Base-by-base conservation (phyloP, 1,140 invertebrate genomes). In the Trichonephila clavata region DNA sequence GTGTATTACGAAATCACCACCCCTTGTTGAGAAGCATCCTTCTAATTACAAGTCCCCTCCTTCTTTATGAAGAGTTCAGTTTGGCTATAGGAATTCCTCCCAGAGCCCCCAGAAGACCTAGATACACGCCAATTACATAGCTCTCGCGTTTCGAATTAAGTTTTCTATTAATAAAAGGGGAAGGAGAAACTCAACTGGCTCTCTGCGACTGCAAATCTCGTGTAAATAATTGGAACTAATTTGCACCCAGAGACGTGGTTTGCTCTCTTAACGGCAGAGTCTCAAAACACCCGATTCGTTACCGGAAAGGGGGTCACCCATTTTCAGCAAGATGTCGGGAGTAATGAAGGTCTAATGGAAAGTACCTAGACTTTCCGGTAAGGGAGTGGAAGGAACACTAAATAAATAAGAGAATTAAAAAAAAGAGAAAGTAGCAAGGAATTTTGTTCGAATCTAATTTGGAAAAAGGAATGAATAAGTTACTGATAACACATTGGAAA, bases 201-300 rank as follows among this genome's bases (percentile, higher is more conserved):
- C 84, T 59, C 63, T 57, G n/a, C 10, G 27, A 80, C 14, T 71
- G 57, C 39, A 90, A 77, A 81, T 68, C 87, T 81, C 90, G 60
- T 84, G 77, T 92, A 92, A 80, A 92, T 92, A 92, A 92, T 92
- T 92, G 90, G 90, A 92, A 84, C 80, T 92, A 92, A 92, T 92
- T 92, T 92, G 80, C 60, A 39, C 50, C 24, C 10, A 24, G 71
- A 90, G 89, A 90, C 89, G 89, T 32, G 63, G 57, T 81, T 57
- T 43, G 61, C 63, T 39, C 61, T 65, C 32, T 65, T 84, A 60
- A 32, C 84, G 57, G 59, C 57, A 63, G 7, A 50, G 50, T 50
- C 50, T 0, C 59, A 86, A 60, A 63, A 27, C 83, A 57, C 50
- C 24, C 27, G n/a, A 86, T 59, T 60, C 84, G 59, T 60, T 86